phyloP scores from a whole-genome alignment of 2,888 invertebrate species.

The Perithous albicinctus region DNA sequence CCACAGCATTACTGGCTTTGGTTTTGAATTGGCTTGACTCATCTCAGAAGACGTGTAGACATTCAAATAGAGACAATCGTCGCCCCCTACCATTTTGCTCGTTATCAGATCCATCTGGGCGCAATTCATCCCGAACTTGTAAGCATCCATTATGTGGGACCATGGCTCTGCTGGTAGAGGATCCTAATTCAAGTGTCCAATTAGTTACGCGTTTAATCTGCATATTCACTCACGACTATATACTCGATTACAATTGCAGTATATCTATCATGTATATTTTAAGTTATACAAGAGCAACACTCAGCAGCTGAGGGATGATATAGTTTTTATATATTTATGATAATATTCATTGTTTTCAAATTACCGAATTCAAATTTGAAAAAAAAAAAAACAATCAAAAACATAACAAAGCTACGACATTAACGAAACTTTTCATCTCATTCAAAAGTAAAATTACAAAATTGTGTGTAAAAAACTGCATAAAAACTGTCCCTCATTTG shows the following conservation, averaged over 20 bases:
- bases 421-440: too few relatives aligned
- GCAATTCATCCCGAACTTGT: slow-evolving; percentile 69
- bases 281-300: too few relatives aligned
- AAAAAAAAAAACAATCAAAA: too few relatives aligned
- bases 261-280: too few relatives aligned
- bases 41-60: slow-evolving; percentile 70
- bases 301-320: too few relatives aligned
- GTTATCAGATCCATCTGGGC: slow-evolving; percentile 67
- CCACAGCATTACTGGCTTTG: slow-evolving; percentile 78
- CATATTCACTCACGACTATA: not conserved
- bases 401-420: too few relatives aligned
- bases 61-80: slow-evolving; percentile 81
- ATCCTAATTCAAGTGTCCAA: slow-evolving; percentile 73
- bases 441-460: too few relatives aligned
- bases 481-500: too few relatives aligned
- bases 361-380: too few relatives aligned
- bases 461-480: too few relatives aligned
- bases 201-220: slow-evolving; percentile 12
- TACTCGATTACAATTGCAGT: not conserved
- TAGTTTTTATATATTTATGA: too few relatives aligned
- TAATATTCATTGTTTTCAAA: too few relatives aligned
- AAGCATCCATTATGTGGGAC: slow-evolving; percentile 74
- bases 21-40: not conserved
- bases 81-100: slow-evolving; percentile 68
- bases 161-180: slow-evolving; percentile 75